Conservation (phyloP, 2,797 vertebrate species). For the Myoxocephalus aenaeus region DNA sequence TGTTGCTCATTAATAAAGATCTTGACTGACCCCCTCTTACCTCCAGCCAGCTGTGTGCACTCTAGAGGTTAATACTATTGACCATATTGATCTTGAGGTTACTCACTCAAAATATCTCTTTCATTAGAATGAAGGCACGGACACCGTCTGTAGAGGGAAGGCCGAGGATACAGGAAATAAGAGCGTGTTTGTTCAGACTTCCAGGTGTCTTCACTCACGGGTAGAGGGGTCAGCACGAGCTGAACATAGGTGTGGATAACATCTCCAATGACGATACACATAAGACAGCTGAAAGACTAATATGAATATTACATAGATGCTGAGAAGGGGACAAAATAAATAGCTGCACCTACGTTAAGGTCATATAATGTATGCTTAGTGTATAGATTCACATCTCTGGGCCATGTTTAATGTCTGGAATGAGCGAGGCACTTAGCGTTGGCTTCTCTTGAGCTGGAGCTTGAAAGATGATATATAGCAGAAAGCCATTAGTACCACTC, state of each 20-base stretch:
- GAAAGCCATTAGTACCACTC: constrained; percentile 55
- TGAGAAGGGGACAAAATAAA: constrained; percentile 18
- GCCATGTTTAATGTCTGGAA: constrained; percentile 31
- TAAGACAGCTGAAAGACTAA: constrained; percentile 1
- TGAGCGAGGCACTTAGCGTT: constrained; percentile 30
- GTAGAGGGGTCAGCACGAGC: not conserved
- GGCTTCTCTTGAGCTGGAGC: constrained; percentile 39
- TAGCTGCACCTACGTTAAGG: constrained; percentile 5
- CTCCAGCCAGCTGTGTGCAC: constrained; percentile 13
- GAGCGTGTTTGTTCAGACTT: not conserved
- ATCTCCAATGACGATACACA: constrained; percentile 1
- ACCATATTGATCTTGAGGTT: constrained; percentile 68
- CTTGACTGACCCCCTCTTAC: not conserved
- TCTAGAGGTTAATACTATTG: constrained; percentile 65
- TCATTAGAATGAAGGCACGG: constrained; percentile 50
- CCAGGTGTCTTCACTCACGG: constrained; percentile 18
- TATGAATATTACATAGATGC: constrained; percentile 1
- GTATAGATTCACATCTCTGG: constrained; percentile 19
- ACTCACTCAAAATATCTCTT: constrained; percentile 55
- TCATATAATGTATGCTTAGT: not conserved
- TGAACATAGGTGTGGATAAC: constrained; percentile 11
- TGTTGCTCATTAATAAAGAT: constrained; percentile 60
- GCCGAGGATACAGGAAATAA: constrained; percentile 7
- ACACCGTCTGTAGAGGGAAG: constrained; percentile 20
- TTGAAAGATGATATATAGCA: constrained; percentile 56